Conservation (phyloP, 1,140 invertebrate species). For the Cheumatopsyche charites region DNA sequence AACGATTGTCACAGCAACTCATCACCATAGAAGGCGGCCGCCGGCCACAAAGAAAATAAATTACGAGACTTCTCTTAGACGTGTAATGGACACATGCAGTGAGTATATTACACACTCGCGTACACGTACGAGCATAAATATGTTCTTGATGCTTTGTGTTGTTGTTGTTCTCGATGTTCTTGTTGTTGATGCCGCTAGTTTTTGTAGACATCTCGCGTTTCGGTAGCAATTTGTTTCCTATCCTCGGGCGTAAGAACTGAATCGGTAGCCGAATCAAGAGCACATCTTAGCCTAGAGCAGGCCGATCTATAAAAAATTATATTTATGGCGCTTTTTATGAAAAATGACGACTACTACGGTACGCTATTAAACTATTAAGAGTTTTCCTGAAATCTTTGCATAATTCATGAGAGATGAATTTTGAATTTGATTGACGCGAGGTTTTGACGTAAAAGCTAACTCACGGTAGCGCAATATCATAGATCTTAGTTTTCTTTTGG, state of each 20-base stretch:
- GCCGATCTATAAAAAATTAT: not conserved
- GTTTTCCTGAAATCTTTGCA: too few relatives aligned
- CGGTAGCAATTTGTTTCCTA: constrained; percentile 35
- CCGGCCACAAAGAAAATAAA: constrained; percentile 38
- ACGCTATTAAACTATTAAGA: too few relatives aligned
- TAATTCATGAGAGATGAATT: too few relatives aligned
- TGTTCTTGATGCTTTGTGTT: not conserved
- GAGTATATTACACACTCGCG: not conserved
- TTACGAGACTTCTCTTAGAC: constrained; percentile 36
- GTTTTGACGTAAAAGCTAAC: too few relatives aligned
- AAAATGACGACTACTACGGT: too few relatives aligned
- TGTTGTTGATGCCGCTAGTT: constrained; percentile 19
- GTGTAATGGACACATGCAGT: constrained; percentile 35
- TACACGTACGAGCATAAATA: not conserved
- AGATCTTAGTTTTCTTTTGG: too few relatives aligned
- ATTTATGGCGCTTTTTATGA: too few relatives aligned
- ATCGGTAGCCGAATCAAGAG: constrained; percentile 35
- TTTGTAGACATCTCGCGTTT: constrained; percentile 23
- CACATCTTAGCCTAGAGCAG: constrained; percentile 12
- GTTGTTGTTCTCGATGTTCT: too few relatives aligned
- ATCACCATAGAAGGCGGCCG: constrained; percentile 29
- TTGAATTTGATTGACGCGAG: too few relatives aligned
- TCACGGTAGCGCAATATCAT: too few relatives aligned
- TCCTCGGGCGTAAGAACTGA: constrained; percentile 16
- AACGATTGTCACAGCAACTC: constrained; percentile 26